These are phyloP conservation scores for Tenthredo mesomela DNA, from an alignment of 2,888 invertebrate species.

Conservation along the genomic window DNA sequence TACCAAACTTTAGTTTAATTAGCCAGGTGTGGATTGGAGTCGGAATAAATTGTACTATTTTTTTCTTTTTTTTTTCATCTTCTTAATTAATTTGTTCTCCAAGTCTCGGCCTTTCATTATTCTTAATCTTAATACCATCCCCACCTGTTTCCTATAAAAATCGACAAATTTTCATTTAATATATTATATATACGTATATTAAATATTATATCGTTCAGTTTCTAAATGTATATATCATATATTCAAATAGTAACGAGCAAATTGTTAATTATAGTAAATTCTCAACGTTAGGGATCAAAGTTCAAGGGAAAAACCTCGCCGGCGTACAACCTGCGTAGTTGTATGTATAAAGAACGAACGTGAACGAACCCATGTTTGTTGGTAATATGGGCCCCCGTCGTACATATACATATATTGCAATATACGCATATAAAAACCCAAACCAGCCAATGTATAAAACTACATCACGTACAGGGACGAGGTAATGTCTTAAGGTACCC, in stretches of 20 bases:
- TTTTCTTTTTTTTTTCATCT: not conserved
- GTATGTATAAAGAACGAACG: slow-evolving; percentile 23
- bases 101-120: not conserved
- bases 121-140: not conserved
- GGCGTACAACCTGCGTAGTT: slow-evolving; percentile 55
- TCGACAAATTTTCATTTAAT: not conserved
- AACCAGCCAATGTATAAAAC: not conserved
- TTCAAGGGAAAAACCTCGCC: slow-evolving; percentile 73
- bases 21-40: not conserved
- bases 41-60: not conserved
- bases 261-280: slow-evolving; percentile 69
- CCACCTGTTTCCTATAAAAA: not conserved
- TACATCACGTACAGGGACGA: not conserved
- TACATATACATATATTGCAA: not conserved
- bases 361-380: not conserved
- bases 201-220: not conserved
- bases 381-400: not conserved
- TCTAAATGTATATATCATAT: not conserved
- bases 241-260: slow-evolving; percentile 58
- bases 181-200: not conserved
- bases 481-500: not conserved
- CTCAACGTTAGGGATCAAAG: slow-evolving; percentile 65
- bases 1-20: not conserved
- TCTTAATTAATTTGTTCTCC: not conserved
- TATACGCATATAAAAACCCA: not conserved